phyloP scores from a whole-genome alignment of 1,140 invertebrate genomes.

The Teleogryllus occipitalis region DNA sequence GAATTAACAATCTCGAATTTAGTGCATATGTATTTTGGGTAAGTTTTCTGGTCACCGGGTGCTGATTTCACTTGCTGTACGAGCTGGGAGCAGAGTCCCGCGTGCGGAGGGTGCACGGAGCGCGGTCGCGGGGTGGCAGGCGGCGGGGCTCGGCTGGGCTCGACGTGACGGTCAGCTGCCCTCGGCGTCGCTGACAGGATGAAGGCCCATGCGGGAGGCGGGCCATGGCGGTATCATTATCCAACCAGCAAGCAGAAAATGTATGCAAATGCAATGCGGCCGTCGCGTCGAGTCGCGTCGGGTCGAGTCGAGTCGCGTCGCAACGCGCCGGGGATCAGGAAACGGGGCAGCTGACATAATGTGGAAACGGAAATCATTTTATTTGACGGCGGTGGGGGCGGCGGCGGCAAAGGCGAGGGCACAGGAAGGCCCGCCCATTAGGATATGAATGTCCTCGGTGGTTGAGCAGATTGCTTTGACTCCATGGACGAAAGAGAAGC shows the following conservation, averaged over 20 bases:
- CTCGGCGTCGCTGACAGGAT: background rate
- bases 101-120: no score
- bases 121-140: no score
- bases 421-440: background rate
- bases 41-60: no score
- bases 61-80: no score
- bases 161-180: background rate
- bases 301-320: no score
- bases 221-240: background rate
- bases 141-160: no score
- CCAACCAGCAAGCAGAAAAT: background rate
- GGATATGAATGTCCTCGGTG: no score
- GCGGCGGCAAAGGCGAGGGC: background rate
- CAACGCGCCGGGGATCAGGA: background rate
- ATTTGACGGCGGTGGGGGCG: background rate
- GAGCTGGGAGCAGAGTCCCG: no score
- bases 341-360: background rate
- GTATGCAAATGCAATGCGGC: background rate
- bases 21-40: no score
- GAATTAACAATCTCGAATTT: no score
- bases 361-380: background rate
- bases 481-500: no score
- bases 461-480: no score
- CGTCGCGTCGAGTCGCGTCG: background rate
- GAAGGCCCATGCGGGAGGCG: background rate